A percentile compares a stretch with the other conserved stretches of the same genome.
phyloP scores from a whole-genome alignment of 1,140 invertebrate species.

The Drosophila sulfurigaster region DNA sequence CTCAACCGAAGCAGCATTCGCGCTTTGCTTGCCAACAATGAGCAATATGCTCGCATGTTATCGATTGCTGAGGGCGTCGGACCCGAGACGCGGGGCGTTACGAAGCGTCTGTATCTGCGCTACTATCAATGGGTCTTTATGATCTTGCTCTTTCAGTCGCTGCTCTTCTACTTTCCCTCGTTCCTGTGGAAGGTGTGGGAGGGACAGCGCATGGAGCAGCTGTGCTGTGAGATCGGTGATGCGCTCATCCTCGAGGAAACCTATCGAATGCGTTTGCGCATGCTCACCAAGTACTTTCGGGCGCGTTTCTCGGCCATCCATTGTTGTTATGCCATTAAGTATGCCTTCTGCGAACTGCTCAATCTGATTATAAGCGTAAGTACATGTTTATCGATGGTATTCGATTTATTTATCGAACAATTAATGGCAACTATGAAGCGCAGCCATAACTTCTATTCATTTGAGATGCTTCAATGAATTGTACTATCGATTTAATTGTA shows the following conservation, averaged over 20 bases:
- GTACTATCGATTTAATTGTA: not conserved
- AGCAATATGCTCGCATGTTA: constrained; percentile 57
- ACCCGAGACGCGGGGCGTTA: constrained; percentile 72
- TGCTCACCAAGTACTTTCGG: constrained; percentile 86
- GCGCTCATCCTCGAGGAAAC: constrained; percentile 84
- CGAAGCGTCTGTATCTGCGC: constrained; percentile 89
- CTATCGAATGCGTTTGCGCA: constrained; percentile 86
- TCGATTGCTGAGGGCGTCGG: constrained; percentile 76
- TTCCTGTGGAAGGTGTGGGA: constrained; percentile 92
- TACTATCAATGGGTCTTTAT: constrained; percentile 97
- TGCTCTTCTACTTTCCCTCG: constrained; percentile 90
- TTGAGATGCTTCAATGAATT: not conserved
- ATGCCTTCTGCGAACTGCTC: constrained; percentile 90
- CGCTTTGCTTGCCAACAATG: constrained; percentile 52
- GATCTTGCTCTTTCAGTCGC: constrained; percentile 92
- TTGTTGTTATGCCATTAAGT: constrained; percentile 89
- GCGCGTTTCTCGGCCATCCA: constrained; percentile 86
- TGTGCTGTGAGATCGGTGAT: constrained; percentile 86
- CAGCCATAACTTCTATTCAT: no score
- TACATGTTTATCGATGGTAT: constrained; percentile 23
- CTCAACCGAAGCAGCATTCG: constrained; percentile 62
- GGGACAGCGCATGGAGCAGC: constrained; percentile 87
- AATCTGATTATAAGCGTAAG: constrained; percentile 89
- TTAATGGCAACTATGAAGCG: no score
- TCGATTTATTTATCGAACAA: not conserved